These are phyloP conservation scores for Dryobota labecula DNA, from an alignment of 2,888 invertebrate genomes.

Conservation along the genomic window DNA sequence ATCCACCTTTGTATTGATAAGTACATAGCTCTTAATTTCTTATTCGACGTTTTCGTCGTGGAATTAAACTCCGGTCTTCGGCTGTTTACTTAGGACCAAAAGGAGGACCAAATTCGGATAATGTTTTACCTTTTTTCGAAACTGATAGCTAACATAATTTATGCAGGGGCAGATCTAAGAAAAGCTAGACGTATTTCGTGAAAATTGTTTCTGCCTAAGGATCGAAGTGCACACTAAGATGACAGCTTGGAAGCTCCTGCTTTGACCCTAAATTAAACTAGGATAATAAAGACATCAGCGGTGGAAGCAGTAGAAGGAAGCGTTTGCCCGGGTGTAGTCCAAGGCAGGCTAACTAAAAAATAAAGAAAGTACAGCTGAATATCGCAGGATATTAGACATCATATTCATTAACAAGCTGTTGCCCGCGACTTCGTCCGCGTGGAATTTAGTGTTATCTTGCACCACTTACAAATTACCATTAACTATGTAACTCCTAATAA, in stretches of 20 bases:
- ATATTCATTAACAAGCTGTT: too few relatives aligned
- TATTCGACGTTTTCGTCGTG: background rate
- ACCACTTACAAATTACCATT: too few relatives aligned
- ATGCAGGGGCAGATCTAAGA: background rate
- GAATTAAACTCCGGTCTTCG: too few relatives aligned
- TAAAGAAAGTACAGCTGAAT: too few relatives aligned
- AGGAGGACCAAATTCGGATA: too few relatives aligned
- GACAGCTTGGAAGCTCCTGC: background rate
- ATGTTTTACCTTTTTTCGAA: background rate
- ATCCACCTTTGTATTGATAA: slow-evolving; percentile 16
- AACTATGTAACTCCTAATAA: too few relatives aligned
- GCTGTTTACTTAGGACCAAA: background rate
- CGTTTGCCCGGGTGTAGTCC: too few relatives aligned
- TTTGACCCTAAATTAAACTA: background rate
- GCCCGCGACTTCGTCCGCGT: too few relatives aligned
- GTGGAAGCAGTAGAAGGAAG: too few relatives aligned
- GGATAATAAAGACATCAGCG: too few relatives aligned
- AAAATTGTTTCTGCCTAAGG: background rate
- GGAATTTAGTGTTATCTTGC: too few relatives aligned
- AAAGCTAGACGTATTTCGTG: background rate
- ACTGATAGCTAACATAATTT: background rate
- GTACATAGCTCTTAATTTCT: background rate
- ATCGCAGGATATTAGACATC: background rate
- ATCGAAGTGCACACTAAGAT: background rate
- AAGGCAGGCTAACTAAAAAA: too few relatives aligned